phyloP scores from a whole-genome alignment of 2,888 invertebrate genomes.

The Acleris laterana region DNA sequence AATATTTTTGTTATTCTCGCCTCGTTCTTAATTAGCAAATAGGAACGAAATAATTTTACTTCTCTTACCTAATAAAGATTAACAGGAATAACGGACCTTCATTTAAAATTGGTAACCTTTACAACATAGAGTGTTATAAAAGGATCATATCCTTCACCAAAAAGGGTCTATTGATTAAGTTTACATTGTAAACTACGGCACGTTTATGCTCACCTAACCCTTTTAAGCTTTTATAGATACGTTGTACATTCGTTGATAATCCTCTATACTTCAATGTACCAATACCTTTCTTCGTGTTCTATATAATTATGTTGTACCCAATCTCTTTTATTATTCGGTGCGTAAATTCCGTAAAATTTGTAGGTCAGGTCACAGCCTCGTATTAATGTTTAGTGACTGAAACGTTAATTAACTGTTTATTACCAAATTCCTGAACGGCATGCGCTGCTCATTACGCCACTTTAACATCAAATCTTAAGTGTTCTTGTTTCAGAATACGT shows the following conservation, averaged over 20 bases:
- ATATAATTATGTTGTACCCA: not conserved
- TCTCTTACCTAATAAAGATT: not conserved
- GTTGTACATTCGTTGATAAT: too few relatives aligned
- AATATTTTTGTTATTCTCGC: conserved; percentile 18
- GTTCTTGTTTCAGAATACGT: too few relatives aligned
- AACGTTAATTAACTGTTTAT: conserved; percentile 13
- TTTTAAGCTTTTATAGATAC: too few relatives aligned
- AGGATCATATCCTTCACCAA: too few relatives aligned
- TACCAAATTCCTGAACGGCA: not conserved
- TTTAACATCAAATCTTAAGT: too few relatives aligned
- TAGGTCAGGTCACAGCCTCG: conserved; percentile 16
- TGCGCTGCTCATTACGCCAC: not conserved
- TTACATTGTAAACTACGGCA: too few relatives aligned
- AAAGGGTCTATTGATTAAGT: too few relatives aligned
- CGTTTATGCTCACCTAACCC: too few relatives aligned
- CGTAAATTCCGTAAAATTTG: conserved; percentile 2
- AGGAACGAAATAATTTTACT: not conserved
- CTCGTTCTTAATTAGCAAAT: conserved; percentile 5
- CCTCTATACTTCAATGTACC: not conserved
- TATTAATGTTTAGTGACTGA: conserved; percentile 6
- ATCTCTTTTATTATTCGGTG: not conserved
- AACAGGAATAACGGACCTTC: too few relatives aligned
- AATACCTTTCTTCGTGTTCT: not conserved
- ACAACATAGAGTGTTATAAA: too few relatives aligned
- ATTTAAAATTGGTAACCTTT: too few relatives aligned